These are phyloP conservation scores for Caradrina clavipalpis DNA, from an alignment of 2,888 invertebrate genomes.

Conservation along the genomic window DNA sequence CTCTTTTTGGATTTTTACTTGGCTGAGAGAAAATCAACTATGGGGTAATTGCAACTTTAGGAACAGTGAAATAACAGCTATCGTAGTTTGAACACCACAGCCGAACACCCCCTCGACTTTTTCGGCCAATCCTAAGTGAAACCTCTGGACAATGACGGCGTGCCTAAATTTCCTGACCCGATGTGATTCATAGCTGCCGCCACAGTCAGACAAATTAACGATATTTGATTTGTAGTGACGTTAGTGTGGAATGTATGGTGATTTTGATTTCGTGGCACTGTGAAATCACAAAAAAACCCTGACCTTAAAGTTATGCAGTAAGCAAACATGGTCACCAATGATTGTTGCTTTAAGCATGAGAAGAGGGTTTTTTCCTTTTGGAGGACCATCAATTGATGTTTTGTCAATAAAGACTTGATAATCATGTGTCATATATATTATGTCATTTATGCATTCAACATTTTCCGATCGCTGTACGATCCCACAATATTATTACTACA, in stretches of 20 bases:
- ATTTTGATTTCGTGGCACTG: background rate
- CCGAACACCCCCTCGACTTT: no score
- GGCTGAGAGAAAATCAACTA: no score
- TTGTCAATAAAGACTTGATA: no score
- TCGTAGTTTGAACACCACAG: no score
- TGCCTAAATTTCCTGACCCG: background rate
- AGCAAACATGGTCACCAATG: background rate
- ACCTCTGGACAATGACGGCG: background rate
- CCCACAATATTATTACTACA: no score
- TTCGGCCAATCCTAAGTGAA: no score
- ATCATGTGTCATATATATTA: no score
- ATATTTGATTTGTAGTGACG: constrained; percentile 25
- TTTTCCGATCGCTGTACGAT: no score
- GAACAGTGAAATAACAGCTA: background rate
- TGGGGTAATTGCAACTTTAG: background rate
- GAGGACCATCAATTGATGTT: no score
- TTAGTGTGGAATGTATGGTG: background rate
- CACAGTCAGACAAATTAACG: constrained; percentile 3
- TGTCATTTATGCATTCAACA: no score
- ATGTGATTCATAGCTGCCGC: constrained; percentile 5
- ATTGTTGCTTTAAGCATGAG: background rate
- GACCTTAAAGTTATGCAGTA: constrained; percentile 3
- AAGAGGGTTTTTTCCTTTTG: background rate
- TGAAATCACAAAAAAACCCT: background rate
- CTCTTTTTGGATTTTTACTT: no score